A percentile compares a stretch with the other conserved stretches of the same genome.
Evolutionary conservation across 2,113 vertebrate species (phyloP).

Genomic region (Halichoeres trimaculatus): DNA sequence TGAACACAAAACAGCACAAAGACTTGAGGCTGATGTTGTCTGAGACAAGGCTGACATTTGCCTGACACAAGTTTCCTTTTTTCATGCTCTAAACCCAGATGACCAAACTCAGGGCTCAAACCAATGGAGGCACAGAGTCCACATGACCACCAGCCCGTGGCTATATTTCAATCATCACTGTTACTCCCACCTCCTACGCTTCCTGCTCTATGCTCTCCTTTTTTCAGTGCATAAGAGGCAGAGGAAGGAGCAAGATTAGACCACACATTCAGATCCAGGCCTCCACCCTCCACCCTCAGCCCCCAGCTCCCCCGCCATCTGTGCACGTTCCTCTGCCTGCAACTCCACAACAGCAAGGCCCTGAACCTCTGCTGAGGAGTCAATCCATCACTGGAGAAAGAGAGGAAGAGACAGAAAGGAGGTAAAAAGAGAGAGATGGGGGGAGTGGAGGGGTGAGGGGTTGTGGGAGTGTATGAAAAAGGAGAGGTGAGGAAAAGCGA

Average conservation of each 20-base stretch:
- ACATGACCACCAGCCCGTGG: conserved; percentile 66
- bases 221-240: conserved; percentile 67
- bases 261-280: conserved; percentile 80
- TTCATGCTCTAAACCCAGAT: conserved; percentile 32
- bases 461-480: conserved; percentile 26
- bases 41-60: neutral
- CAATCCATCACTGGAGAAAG: conserved; percentile 87
- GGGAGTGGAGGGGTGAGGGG: conserved; percentile 16
- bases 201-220: conserved; percentile 64
- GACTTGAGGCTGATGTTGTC: neutral
- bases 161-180: conserved; percentile 78
- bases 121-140: conserved; percentile 40
- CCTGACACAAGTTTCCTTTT: neutral
- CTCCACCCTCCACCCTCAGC: conserved; percentile 68
- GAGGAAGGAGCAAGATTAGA: conserved; percentile 68
- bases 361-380: conserved; percentile 87
- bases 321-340: conserved; percentile 62
- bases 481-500: conserved; percentile 75
- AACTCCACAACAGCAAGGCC: conserved; percentile 81
- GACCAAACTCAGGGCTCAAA: conserved; percentile 40
- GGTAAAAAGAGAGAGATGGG: conserved; percentile 38
- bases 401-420: conserved; percentile 56
- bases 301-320: conserved; percentile 72
- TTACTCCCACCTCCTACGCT: conserved; percentile 73
- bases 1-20: neutral